phyloP scores from a whole-genome alignment of 2,888 invertebrate species.

The Zygaena filipendulae region DNA sequence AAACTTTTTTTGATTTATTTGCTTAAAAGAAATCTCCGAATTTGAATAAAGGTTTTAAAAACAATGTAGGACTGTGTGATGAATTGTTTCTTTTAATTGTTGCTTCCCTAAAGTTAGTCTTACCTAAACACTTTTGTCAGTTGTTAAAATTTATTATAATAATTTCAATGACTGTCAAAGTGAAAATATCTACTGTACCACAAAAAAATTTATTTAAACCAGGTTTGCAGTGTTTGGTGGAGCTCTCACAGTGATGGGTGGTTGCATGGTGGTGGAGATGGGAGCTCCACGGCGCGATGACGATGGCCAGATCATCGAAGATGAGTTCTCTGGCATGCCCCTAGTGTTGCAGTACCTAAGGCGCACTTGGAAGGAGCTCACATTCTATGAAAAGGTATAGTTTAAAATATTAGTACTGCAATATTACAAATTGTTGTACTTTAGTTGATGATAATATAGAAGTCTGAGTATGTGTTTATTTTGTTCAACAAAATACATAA shows the following conservation, averaged over 20 bases:
- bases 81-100: no score
- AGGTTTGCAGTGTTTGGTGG: conserved; percentile 73
- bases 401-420: no score
- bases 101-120: no score
- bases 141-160: not conserved
- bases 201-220: conserved; percentile 1
- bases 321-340: conserved; percentile 79
- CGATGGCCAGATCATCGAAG: conserved; percentile 76
- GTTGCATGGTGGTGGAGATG: conserved; percentile 74
- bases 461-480: no score
- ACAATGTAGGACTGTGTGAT: no score
- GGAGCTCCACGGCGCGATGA: conserved; percentile 80
- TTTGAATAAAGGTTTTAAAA: no score
- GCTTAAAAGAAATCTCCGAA: no score
- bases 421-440: conserved; percentile 3
- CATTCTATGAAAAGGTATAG: conserved; percentile 74
- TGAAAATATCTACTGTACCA: not conserved
- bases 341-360: conserved; percentile 76
- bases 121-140: not conserved
- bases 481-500: not conserved
- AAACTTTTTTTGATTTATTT: not conserved
- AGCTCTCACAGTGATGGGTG: conserved; percentile 65
- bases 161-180: not conserved
- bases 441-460: not conserved
- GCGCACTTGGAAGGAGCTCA: conserved; percentile 76